Evolutionary conservation across 2,888 invertebrate genomes (phyloP).

Genomic region (Mystacides longicornis): DNA sequence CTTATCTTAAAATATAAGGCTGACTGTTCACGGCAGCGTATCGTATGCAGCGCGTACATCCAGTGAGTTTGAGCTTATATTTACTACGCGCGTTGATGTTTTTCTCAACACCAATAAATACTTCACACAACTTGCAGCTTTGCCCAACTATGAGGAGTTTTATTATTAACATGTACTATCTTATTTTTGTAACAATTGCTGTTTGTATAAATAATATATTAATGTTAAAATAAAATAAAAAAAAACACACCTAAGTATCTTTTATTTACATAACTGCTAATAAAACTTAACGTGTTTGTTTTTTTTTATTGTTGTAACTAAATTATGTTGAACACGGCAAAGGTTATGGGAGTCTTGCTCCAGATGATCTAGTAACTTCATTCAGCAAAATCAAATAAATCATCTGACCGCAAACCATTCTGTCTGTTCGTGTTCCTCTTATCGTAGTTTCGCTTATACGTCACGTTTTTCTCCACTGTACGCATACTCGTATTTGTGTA

Average conservation of each 20-base stretch:
- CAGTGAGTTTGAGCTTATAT: too few species aligned
- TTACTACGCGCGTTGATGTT: too few species aligned
- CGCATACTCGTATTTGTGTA: neutral
- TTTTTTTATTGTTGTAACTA: neutral
- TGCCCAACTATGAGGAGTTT: too few species aligned
- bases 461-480: neutral
- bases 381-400: neutral
- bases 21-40: too few species aligned
- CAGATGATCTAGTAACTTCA: neutral
- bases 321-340: neutral
- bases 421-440: neutral
- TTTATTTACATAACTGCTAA: neutral
- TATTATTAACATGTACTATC: too few species aligned
- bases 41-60: too few species aligned
- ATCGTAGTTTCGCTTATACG: constrained; percentile 1
- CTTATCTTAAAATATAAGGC: too few species aligned
- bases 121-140: too few species aligned
- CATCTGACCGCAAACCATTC: neutral
- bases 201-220: neutral
- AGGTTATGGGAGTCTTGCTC: neutral
- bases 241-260: neutral
- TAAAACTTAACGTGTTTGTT: neutral
- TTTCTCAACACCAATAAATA: too few species aligned
- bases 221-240: too few species aligned
- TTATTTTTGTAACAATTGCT: neutral